These are phyloP conservation scores for Falco naumanni DNA, from an alignment of 2,797 vertebrate genomes.

Conservation along the genomic window DNA sequence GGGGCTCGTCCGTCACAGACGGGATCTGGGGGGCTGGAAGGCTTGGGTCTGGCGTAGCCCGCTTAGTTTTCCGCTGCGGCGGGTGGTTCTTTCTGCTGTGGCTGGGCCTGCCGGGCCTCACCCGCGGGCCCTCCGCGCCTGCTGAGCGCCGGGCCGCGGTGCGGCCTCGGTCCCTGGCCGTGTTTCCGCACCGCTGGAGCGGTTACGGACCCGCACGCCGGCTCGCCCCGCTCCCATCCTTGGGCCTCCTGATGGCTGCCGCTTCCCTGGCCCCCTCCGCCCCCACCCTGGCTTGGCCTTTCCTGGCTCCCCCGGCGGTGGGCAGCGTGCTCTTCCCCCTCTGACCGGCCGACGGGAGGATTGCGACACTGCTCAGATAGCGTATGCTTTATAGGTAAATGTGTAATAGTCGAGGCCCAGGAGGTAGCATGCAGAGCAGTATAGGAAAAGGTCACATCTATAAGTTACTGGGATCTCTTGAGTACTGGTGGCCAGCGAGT, in stretches of 20 bases:
- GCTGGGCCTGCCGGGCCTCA: not conserved
- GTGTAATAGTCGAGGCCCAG: fast-evolving
- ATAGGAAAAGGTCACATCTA: fast-evolving
- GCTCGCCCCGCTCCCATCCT: not conserved
- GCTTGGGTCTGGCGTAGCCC: fast-evolving
- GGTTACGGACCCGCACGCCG: fast-evolving
- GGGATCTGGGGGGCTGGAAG: fast-evolving
- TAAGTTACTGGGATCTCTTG: fast-evolving
- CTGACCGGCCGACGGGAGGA: not conserved
- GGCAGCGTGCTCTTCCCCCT: fast-evolving
- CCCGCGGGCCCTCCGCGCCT: not conserved
- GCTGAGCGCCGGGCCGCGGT: not conserved
- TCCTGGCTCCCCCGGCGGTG: not conserved
- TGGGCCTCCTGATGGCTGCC: too few species aligned
- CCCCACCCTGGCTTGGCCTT: fast-evolving
- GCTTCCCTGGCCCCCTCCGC: not conserved
- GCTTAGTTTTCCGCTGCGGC: fast-evolving
- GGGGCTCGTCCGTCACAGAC: fast-evolving
- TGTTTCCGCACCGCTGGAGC: too few species aligned
- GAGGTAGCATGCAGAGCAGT: too few species aligned
- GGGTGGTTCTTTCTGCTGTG: too few species aligned
- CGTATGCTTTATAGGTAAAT: fast-evolving
- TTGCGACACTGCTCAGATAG: fast-evolving
- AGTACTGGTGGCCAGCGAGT: fast-evolving
- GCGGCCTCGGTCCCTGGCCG: not conserved